phyloP scores from a whole-genome alignment of 2,888 invertebrate genomes.

The Machimus atricapillus region DNA sequence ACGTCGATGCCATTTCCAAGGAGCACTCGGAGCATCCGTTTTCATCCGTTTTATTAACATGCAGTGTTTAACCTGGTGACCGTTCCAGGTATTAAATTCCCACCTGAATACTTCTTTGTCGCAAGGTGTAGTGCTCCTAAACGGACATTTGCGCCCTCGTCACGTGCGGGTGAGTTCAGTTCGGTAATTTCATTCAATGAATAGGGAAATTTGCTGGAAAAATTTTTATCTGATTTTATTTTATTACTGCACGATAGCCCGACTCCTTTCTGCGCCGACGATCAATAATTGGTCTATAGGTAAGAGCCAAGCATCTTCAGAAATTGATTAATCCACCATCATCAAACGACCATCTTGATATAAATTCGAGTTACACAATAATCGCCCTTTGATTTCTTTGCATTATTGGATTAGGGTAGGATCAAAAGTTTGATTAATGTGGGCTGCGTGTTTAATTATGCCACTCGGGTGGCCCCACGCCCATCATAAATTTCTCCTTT shows the following conservation, averaged over 20 bases:
- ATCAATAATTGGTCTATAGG: not conserved
- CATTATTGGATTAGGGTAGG: constrained; percentile 45
- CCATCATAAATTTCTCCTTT: constrained; percentile 31
- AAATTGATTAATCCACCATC: constrained; percentile 35
- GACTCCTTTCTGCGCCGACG: not conserved
- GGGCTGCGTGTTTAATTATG: constrained; percentile 46
- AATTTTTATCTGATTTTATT: constrained; percentile 9
- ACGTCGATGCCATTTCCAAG: not conserved
- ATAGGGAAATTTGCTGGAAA: constrained; percentile 14
- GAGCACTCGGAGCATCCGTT: not conserved
- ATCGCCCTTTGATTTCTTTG: constrained; percentile 46
- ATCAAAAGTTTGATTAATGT: constrained; percentile 47
- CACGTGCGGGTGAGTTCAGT: constrained; percentile 17
- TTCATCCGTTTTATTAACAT: constrained; percentile 17
- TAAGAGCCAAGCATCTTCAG: not conserved
- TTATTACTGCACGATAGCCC: not conserved
- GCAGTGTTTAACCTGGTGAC: constrained; percentile 24
- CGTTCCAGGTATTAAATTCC: constrained; percentile 8
- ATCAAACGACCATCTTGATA: constrained; percentile 18
- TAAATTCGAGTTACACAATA: constrained; percentile 41
- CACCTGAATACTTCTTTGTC: not conserved
- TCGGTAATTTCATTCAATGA: constrained; percentile 25
- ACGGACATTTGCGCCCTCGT: not conserved
- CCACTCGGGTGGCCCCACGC: not conserved
- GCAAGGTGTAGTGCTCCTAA: not conserved